These are phyloP conservation scores for Xyrauchen texanus DNA, from an alignment of 2,113 vertebrate genomes.

Conservation along the genomic window DNA sequence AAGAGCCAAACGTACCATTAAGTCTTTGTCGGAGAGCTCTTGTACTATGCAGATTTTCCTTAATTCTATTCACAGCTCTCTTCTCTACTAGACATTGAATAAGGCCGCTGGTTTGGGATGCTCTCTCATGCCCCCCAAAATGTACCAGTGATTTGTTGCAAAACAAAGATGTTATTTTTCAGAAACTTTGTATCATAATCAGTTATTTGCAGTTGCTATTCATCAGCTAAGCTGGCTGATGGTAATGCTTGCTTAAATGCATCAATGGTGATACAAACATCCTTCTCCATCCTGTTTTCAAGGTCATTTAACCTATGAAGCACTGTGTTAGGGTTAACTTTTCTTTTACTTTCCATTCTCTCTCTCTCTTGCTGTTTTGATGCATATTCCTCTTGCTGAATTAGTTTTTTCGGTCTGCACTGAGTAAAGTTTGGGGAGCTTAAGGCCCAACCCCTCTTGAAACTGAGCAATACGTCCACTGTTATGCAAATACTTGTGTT, in stretches of 20 bases:
- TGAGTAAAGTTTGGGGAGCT: slow-evolving; percentile 36
- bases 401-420: slow-evolving; percentile 37
- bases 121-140: neutral
- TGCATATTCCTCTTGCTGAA: slow-evolving; percentile 52
- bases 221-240: slow-evolving; percentile 20
- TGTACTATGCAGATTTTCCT: slow-evolving; percentile 35
- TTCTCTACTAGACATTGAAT: slow-evolving; percentile 30
- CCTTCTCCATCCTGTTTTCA: slow-evolving; percentile 26
- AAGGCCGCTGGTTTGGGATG: neutral
- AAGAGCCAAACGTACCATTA: slow-evolving; percentile 52
- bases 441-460: slow-evolving; percentile 13
- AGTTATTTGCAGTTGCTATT: neutral
- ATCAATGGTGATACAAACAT: neutral
- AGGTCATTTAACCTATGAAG: slow-evolving; percentile 12
- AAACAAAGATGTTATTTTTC: neutral
- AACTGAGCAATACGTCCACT: slow-evolving; percentile 33
- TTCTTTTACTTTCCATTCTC: slow-evolving; percentile 29
- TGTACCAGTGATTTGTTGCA: neutral
- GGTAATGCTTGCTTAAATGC: slow-evolving; percentile 13
- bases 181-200: neutral
- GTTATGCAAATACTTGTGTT: slow-evolving; percentile 50
- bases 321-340: slow-evolving; percentile 6
- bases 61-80: slow-evolving; percentile 47
- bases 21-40: slow-evolving; percentile 50
- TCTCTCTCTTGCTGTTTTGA: slow-evolving; percentile 9